These are phyloP conservation scores for Agrochola circellaris DNA, from an alignment of 2,888 invertebrate species.

Conservation along the genomic window DNA sequence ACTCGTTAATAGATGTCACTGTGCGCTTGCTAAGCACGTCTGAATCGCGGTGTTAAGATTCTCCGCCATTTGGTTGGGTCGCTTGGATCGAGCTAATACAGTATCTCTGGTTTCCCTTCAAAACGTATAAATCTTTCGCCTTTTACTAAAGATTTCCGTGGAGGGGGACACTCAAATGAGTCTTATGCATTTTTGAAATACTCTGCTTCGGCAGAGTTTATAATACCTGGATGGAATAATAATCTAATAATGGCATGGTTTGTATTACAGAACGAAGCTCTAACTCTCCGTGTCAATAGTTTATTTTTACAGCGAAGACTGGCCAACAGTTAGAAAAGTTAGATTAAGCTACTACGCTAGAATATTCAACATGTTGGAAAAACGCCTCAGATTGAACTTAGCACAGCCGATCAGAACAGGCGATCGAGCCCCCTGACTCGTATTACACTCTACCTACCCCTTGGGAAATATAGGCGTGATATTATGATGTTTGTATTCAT, in stretches of 20 bases:
- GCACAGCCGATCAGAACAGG: background rate
- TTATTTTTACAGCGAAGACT: background rate
- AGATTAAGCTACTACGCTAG: background rate
- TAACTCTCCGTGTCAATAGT: background rate
- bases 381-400: background rate
- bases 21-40: background rate
- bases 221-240: background rate
- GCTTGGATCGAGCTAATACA: fast-evolving
- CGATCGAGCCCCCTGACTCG: background rate
- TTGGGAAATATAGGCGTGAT: background rate
- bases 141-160: conserved; percentile 95
- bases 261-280: background rate
- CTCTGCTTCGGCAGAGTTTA: conserved; percentile 32
- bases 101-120: conserved; percentile 92
- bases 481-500: background rate
- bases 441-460: background rate
- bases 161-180: conserved; percentile 94
- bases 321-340: background rate
- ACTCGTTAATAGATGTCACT: conserved; percentile 14
- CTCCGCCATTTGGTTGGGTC: conserved; percentile 31
- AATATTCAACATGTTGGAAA: background rate
- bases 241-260: background rate
- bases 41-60: conserved; percentile 43
- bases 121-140: conserved; percentile 94
- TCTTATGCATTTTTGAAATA: conserved; percentile 78